These are phyloP conservation scores for Aphelinus atriplicis DNA, from an alignment of 1,140 invertebrate species.

Conservation along the genomic window DNA sequence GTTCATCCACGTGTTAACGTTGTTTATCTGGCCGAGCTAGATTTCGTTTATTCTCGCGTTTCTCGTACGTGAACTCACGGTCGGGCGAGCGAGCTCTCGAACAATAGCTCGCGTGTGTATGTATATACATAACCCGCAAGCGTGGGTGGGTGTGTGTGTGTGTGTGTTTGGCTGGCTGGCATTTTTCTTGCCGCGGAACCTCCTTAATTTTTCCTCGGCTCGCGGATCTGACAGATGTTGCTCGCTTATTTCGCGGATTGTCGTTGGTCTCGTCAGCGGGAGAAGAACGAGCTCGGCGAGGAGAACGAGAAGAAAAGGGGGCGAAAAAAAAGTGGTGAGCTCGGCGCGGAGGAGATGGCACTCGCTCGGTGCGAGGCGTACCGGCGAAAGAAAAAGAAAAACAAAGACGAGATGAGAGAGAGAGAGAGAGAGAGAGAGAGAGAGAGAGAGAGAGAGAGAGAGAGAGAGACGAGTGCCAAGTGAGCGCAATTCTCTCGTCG, in stretches of 20 bases:
- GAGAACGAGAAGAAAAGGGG: too few species aligned
- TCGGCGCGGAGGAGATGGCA: too few species aligned
- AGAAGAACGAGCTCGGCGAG: too few species aligned
- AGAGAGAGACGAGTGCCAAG: background rate
- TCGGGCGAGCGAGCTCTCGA: too few species aligned
- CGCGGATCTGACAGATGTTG: slow-evolving; percentile 32
- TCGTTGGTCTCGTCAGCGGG: slow-evolving; percentile 12
- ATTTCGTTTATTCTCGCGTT: slow-evolving; percentile 24
- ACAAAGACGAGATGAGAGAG: slow-evolving; percentile 14
- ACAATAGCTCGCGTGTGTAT: too few species aligned
- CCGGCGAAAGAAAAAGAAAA: slow-evolving; percentile 10
- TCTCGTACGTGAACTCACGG: background rate
- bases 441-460: background rate
- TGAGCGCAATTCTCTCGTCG: slow-evolving; percentile 35
- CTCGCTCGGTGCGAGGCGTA: too few species aligned
- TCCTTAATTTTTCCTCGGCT: slow-evolving; percentile 29
- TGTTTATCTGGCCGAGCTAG: slow-evolving; percentile 20
- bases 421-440: slow-evolving; percentile 4
- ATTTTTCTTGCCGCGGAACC: slow-evolving; percentile 14
- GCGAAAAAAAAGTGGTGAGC: too few species aligned
- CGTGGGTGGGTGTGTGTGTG: too few species aligned
- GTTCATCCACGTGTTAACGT: slow-evolving; percentile 4
- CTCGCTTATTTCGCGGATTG: slow-evolving; percentile 38
- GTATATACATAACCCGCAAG: background rate
- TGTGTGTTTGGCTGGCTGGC: too few species aligned